Evolutionary conservation across 2,888 invertebrate genomes (phyloP).

Genomic region (Melanostoma mellinum): DNA sequence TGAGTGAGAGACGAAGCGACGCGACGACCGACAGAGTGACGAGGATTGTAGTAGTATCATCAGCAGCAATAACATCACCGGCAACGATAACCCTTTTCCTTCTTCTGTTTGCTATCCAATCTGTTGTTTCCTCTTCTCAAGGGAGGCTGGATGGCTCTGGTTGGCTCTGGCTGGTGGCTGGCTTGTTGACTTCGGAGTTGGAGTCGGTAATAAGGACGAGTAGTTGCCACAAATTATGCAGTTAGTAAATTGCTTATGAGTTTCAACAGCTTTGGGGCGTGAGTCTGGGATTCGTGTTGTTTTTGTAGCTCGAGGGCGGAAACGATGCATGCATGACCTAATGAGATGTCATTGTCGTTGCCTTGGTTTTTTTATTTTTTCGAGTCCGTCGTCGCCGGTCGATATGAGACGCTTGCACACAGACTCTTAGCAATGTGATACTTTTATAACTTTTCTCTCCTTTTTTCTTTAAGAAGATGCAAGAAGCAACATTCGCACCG

Average conservation of each 20-base stretch:
- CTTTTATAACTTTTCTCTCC: no score
- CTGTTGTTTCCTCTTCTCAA: slow-evolving; percentile 59
- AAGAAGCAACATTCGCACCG: no score
- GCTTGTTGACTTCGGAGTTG: background rate
- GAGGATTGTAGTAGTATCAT: background rate
- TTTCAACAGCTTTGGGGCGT: slow-evolving; percentile 64
- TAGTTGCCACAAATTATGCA: slow-evolving; percentile 61
- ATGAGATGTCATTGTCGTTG: slow-evolving; percentile 61
- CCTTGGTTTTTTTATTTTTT: slow-evolving; percentile 4
- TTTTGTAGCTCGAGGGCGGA: slow-evolving; percentile 55
- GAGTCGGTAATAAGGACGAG: slow-evolving; percentile 50
- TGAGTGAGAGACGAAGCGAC: slow-evolving; percentile 6
- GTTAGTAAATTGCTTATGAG: slow-evolving; percentile 66
- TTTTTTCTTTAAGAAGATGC: no score
- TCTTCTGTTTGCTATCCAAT: slow-evolving; percentile 40
- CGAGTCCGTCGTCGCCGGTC: background rate
- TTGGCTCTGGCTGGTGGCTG: background rate
- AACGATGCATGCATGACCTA: slow-evolving; percentile 66
- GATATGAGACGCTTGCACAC: background rate
- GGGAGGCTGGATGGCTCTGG: slow-evolving; percentile 14
- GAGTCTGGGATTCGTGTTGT: slow-evolving; percentile 50
- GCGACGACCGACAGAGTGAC: background rate
- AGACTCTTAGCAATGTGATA: no score
- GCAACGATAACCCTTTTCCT: slow-evolving; percentile 40
- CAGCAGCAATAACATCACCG: slow-evolving; percentile 1